Evolutionary conservation across 2,888 invertebrate species (phyloP), one percentile per base, ranked within the genome.

Genomic region (Xanthia icteritia): DNA sequence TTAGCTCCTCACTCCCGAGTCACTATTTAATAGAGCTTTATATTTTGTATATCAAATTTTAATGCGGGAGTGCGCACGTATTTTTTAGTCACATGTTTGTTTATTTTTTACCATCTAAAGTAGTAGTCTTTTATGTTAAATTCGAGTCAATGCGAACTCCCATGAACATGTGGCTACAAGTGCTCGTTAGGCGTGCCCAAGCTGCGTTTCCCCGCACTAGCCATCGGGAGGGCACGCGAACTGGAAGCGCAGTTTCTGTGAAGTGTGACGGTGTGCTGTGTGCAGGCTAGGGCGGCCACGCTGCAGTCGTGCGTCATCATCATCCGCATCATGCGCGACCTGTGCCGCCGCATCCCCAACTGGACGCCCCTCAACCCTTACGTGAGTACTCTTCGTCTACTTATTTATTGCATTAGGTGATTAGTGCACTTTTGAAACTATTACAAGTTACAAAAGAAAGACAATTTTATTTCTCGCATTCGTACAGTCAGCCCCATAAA

Each of bases 231-330:
- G 89, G 89, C 87, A 89, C 66, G 79, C 51, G 70, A 73, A 76
- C 61, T 76, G 94, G 95, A 94, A 95, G 93, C 95, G 95, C 95
- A 95, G 94, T 94, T 94, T 93, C 66, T 88, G 82, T 88, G 77
- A 77, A 76, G 82, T 64, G n/a, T n/a, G n/a, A n/a, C n/a, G n/a
- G n/a, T n/a, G n/a, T n/a, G n/a, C n/a, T n/a, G n/a, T n/a, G n/a
- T n/a, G 85, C 87, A 99, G 99, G 99, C 99, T 97, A 99, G 99
- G 97, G 99, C 99, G 86, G 98, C 99, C 91, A 98, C 98, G 88
- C 97, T 99, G 92, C 99, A 99, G 96, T 99, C 99, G 89, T 99
- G 99, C 95, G 99, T 99, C 84, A 98, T 99, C 97, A 98, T 99
- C 92, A 99, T 99, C 93, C 98, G 99, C 87, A 98, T 99, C 92